A percentile compares a stretch with the other conserved stretches of the same genome.
Conservation (phyloP, 1,140 invertebrate genomes). For the Pseudomyrmex pallidus region DNA sequence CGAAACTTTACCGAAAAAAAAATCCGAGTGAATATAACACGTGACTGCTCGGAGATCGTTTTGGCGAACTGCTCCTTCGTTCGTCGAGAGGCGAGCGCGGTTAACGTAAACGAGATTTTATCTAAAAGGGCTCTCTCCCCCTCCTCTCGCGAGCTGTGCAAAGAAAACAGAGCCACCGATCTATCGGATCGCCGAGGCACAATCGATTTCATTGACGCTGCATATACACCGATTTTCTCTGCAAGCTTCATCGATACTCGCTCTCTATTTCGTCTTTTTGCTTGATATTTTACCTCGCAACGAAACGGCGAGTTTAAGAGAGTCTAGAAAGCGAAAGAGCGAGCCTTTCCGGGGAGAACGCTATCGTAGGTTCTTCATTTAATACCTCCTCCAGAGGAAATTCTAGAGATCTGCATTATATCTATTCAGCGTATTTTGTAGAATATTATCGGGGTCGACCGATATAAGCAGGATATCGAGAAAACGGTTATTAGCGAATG, state of each 20-base stretch:
- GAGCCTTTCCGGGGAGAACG: slow-evolving; percentile 1
- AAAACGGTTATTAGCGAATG: neutral
- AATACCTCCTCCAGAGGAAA: slow-evolving; percentile 5
- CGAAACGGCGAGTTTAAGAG: slow-evolving; percentile 50
- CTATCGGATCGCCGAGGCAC: slow-evolving; percentile 48
- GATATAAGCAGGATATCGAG: neutral
- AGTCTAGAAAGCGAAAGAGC: neutral
- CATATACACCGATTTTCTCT: slow-evolving; percentile 2
- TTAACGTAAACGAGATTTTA: slow-evolving; percentile 71
- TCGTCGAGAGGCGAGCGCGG: neutral
- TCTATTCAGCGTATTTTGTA: neutral
- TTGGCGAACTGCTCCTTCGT: slow-evolving; percentile 10
- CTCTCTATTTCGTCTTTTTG: slow-evolving; percentile 53
- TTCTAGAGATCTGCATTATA: slow-evolving; percentile 12
- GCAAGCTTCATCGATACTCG: slow-evolving; percentile 27
- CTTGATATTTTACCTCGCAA: slow-evolving; percentile 35
- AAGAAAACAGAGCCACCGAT: slow-evolving; percentile 58
- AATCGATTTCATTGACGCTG: slow-evolving; percentile 58
- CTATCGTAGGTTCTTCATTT: slow-evolving; percentile 24
- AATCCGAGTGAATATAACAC: slow-evolving; percentile 39
- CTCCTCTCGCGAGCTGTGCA: slow-evolving; percentile 37
- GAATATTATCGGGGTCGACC: neutral
- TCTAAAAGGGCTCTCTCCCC: slow-evolving; percentile 26
- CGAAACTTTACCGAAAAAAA: slow-evolving; percentile 10
- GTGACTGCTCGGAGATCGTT: slow-evolving; percentile 26